These are phyloP conservation scores for Hyles lineata DNA, from an alignment of 2,888 invertebrate genomes.

Conservation along the genomic window DNA sequence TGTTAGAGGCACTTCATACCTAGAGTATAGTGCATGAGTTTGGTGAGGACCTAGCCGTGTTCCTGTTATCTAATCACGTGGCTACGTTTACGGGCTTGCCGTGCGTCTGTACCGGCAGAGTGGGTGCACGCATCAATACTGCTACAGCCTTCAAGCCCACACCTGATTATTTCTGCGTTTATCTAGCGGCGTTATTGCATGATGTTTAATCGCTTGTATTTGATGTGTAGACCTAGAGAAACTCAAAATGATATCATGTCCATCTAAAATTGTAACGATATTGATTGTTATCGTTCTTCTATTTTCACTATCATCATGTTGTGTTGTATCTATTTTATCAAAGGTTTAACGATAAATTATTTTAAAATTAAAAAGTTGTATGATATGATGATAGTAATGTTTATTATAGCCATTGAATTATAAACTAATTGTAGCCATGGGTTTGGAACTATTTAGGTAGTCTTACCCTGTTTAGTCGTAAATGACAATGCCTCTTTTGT, in stretches of 20 bases:
- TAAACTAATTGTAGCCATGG: no score
- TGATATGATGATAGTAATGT: background rate
- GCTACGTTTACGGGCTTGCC: constrained; percentile 30
- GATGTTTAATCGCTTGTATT: background rate
- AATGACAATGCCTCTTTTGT: constrained; percentile 32
- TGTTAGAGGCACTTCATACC: constrained; percentile 20
- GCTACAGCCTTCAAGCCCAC: background rate
- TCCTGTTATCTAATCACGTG: constrained; percentile 46
- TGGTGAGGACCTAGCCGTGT: constrained; percentile 30
- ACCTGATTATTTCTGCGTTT: constrained; percentile 16
- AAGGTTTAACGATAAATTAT: background rate
- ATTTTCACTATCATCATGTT: background rate
- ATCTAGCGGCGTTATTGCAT: background rate
- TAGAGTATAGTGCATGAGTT: constrained; percentile 28
- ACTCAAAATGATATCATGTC: background rate
- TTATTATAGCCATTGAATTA: background rate
- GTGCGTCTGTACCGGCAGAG: constrained; percentile 4
- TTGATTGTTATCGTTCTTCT: background rate
- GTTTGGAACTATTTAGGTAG: background rate
- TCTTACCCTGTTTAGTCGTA: constrained; percentile 29
- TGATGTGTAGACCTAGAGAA: background rate
- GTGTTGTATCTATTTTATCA: constrained; percentile 6
- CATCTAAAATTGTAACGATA: background rate
- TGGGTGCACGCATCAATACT: background rate
- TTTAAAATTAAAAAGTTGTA: no score